Base-by-base conservation (phyloP, 2,113 vertebrate species). In the Hemibagrus wyckioides region DNA sequence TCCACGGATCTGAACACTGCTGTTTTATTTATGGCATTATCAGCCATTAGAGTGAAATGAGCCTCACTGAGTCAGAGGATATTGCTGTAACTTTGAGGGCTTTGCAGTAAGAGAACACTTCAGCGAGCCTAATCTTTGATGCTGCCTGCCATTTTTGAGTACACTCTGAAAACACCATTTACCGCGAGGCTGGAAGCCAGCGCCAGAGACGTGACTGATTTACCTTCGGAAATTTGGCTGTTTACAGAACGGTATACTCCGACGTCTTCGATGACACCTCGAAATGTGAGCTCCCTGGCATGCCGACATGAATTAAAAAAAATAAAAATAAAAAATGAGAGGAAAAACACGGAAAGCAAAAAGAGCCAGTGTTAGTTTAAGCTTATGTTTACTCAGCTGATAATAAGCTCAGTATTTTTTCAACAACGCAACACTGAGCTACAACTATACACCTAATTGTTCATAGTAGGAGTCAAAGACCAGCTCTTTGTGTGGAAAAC, bases 1-100 rank as follows among this genome's bases (percentile, higher is more conserved):
- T 84, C 81, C 82, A 63, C 57, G 17, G 41, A 61, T 65, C 81
- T 67, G 71, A 65, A 82, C 48, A 67, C 79, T 82, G 61, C 67
- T 86, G 82, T 81, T 88, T 90, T 90, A 90, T 90, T 88, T 88
- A 88, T 88, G 75, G 80, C 76, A 90, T 80, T 86, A 88, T 88
- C 80, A 80, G 82, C 89, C 76, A 90, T 88, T 90, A 90, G 87
- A 65, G 81, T 86, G 69, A 82, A 90, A 90, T 88, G 65, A 81
- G 89, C 52, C 85, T 90, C 71, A 87, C 81, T 77, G 69, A 87
- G 86, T 82, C 86, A 87, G 86, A 76, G 86, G 86, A 87, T 87
- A 87, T 63, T 83, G 89, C 82, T 77, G 71, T 81, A 88, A 90
- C 89, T 86, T 88, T 84, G 85, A 83, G 71, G 81, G 81, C 75